A percentile compares a stretch with the other conserved stretches of the same genome.
phyloP scores from a whole-genome alignment of 2,113 vertebrate species.

The Larimichthys polyactis region DNA sequence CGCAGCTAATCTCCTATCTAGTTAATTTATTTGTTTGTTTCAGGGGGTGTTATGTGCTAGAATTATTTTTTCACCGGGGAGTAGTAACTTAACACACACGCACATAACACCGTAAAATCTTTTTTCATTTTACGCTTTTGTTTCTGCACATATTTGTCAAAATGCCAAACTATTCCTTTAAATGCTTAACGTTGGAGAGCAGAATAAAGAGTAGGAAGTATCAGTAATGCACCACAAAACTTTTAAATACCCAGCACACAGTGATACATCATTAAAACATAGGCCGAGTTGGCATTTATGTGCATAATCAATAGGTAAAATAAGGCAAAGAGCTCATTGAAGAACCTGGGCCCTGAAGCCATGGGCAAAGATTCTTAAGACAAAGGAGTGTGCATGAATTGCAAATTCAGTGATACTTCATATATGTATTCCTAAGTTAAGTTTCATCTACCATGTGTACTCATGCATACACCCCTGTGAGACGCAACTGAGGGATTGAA shows the following conservation, averaged over 20 bases:
- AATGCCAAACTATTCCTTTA: conserved; percentile 1
- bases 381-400: conserved; percentile 19
- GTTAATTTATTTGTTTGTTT: neutral
- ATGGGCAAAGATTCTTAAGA: conserved; percentile 6
- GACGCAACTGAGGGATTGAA: neutral
- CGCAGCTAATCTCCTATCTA: too few species aligned
- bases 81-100: neutral
- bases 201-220: neutral
- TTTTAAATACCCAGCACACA: conserved; percentile 20
- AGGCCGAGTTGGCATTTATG: conserved; percentile 22
- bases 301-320: conserved; percentile 58
- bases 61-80: neutral
- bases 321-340: conserved; percentile 15
- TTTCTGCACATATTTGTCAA: too few species aligned
- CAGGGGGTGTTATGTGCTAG: neutral
- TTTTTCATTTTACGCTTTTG: too few species aligned
- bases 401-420: neutral
- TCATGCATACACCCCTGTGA: neutral
- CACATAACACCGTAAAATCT: too few species aligned
- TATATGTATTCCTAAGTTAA: neutral
- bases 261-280: conserved; percentile 43
- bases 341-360: neutral
- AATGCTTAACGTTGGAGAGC: neutral
- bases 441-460: neutral
- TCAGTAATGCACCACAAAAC: conserved; percentile 12